These are phyloP conservation scores for Acipenser transmontanus DNA, from an alignment of 2,797 vertebrate species.

Conservation along the genomic window DNA sequence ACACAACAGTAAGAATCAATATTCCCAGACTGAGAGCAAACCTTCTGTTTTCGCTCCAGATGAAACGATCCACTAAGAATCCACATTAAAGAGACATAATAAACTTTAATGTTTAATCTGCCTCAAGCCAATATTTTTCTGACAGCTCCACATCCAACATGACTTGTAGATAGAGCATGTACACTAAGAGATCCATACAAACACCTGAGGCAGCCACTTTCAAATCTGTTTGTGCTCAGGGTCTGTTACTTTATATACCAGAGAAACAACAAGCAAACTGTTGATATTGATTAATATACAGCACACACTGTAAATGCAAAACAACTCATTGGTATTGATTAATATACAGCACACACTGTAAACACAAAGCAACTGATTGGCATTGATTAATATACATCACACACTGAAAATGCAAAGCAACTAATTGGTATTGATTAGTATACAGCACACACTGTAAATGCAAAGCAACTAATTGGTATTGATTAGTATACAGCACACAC, in stretches of 20 bases:
- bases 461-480: too few relatives aligned
- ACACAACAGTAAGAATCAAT: neutral
- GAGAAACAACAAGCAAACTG: too few relatives aligned
- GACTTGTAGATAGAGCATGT: neutral
- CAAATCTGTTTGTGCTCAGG: neutral
- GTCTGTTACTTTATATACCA: neutral
- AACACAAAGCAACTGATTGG: too few relatives aligned
- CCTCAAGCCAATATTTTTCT: slow-evolving; percentile 35
- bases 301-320: too few relatives aligned
- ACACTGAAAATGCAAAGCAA: too few relatives aligned
- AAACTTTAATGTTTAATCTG: slow-evolving; percentile 19
- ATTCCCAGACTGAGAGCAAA: neutral
- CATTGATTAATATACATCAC: too few relatives aligned
- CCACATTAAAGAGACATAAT: slow-evolving; percentile 1
- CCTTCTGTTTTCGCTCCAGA: neutral
- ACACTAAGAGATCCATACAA: slow-evolving; percentile 18
- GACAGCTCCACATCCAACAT: slow-evolving; percentile 27
- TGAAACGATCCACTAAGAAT: neutral
- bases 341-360: too few relatives aligned
- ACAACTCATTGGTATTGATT: too few relatives aligned
- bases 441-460: too few relatives aligned
- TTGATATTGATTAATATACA: too few relatives aligned
- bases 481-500: too few relatives aligned
- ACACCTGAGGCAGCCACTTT: neutral
- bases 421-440: too few relatives aligned